phyloP scores from a whole-genome alignment of 2,888 invertebrate species.

The Hyles lineata region DNA sequence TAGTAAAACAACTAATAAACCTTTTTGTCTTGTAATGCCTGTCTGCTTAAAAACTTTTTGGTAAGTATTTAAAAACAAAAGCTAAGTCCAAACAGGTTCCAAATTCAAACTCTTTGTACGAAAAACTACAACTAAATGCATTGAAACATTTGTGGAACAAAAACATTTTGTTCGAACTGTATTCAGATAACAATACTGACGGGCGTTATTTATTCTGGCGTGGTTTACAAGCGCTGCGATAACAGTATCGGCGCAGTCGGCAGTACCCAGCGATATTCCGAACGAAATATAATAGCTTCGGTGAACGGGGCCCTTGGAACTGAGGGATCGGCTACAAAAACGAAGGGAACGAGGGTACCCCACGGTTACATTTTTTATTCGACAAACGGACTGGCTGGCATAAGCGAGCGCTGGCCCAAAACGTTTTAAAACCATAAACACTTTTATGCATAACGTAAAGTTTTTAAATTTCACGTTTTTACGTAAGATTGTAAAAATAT shows the following conservation, averaged over 20 bases:
- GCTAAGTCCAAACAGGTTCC: background rate
- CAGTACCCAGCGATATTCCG: slow-evolving; percentile 45
- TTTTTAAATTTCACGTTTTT: background rate
- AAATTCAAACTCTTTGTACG: slow-evolving; percentile 15
- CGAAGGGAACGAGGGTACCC: slow-evolving; percentile 65
- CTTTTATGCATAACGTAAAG: slow-evolving; percentile 2
- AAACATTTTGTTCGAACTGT: slow-evolving; percentile 41
- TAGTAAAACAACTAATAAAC: too few relatives aligned
- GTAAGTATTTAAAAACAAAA: background rate
- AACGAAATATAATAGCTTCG: slow-evolving; percentile 61
- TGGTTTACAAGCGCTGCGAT: slow-evolving; percentile 44
- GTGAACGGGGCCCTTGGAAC: slow-evolving; percentile 45
- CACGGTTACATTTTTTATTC: slow-evolving; percentile 70
- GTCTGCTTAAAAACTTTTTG: background rate
- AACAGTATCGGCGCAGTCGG: slow-evolving; percentile 45
- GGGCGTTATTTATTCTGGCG: slow-evolving; percentile 48
- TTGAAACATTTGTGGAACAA: slow-evolving; percentile 30
- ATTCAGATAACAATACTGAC: slow-evolving; percentile 51
- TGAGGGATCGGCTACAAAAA: slow-evolving; percentile 63
- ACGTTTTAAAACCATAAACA: slow-evolving; percentile 15
- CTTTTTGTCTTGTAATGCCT: too few relatives aligned
- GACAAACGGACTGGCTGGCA: slow-evolving; percentile 10
- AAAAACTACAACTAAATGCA: slow-evolving; percentile 23
- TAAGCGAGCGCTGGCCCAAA: slow-evolving; percentile 6
- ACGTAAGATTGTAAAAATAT: background rate